Evolutionary conservation across 2,113 vertebrate genomes (phyloP).

Genomic region (Hippopotamus amphibius): DNA sequence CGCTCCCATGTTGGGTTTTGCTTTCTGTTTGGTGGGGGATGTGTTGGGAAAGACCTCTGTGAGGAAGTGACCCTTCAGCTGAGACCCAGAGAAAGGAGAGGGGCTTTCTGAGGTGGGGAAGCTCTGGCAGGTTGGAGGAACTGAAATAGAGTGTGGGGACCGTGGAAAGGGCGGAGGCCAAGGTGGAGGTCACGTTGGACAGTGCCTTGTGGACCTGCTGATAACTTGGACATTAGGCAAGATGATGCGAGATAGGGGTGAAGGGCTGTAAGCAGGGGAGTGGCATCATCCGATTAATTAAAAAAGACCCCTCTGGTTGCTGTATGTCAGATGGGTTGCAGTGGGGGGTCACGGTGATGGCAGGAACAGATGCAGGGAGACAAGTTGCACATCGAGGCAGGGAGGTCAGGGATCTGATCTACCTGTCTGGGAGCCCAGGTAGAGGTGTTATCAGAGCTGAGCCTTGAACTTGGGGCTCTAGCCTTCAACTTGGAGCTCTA

Average conservation of each 20-base stretch:
- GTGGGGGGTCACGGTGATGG: neutral
- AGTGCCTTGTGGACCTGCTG: too few relatives aligned
- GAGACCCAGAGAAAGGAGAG: neutral
- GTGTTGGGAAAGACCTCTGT: neutral
- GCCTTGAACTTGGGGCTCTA: too few relatives aligned
- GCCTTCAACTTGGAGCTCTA: too few relatives aligned
- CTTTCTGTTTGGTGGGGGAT: neutral
- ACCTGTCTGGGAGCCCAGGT: rapidly evolving
- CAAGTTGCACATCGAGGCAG: neutral
- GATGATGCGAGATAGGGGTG: neutral
- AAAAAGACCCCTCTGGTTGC: neutral
- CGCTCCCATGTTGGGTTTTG: neutral
- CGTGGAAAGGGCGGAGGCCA: neutral
- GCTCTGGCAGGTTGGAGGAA: neutral
- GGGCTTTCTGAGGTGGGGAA: neutral
- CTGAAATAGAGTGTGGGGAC: neutral
- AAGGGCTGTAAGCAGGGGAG: neutral
- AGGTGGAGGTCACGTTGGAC: too few relatives aligned
- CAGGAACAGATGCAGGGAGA: neutral
- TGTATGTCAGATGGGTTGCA: neutral
- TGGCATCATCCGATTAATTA: neutral
- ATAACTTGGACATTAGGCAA: neutral
- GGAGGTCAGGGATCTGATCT: neutral
- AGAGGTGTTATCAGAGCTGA: neutral
- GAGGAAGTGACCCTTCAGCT: neutral